These are phyloP conservation scores for Salarias fasciatus DNA, from an alignment of 2,797 vertebrate genomes.

Conservation along the genomic window DNA sequence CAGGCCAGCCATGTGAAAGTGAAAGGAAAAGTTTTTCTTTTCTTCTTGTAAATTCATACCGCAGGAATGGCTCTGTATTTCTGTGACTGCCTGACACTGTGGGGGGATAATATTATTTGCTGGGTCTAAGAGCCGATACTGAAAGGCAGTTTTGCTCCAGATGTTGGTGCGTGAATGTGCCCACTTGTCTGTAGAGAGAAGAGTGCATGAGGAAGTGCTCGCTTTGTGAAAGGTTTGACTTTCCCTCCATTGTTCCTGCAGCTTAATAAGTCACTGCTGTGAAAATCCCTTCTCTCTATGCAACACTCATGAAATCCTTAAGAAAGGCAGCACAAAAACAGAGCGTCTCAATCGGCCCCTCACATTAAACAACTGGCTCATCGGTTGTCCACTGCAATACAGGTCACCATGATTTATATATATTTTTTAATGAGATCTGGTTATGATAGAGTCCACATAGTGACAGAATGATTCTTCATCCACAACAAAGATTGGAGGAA, in stretches of 20 bases:
- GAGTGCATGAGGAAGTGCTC: slow-evolving; percentile 11
- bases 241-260: slow-evolving; percentile 23
- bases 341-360: slow-evolving; percentile 29
- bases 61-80: background rate
- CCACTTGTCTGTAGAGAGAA: background rate
- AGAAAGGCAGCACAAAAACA: slow-evolving; percentile 40
- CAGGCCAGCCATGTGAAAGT: slow-evolving; percentile 6
- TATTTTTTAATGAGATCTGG: slow-evolving; percentile 35
- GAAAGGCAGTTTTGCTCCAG: slow-evolving; percentile 26
- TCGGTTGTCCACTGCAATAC: slow-evolving; percentile 37
- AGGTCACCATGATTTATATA: slow-evolving; percentile 36
- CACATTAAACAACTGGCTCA: slow-evolving; percentile 31
- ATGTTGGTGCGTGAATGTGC: slow-evolving; percentile 32
- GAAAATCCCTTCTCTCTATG: slow-evolving; percentile 9
- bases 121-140: slow-evolving; percentile 6
- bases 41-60: slow-evolving; percentile 9
- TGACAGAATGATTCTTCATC: slow-evolving; percentile 62
- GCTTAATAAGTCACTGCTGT: slow-evolving; percentile 21
- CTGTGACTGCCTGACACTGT: slow-evolving; percentile 9
- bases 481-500: slow-evolving; percentile 45
- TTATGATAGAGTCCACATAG: slow-evolving; percentile 33
- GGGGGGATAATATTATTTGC: slow-evolving; percentile 16
- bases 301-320: slow-evolving; percentile 17
- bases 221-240: slow-evolving; percentile 13
- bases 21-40: slow-evolving; percentile 27